Evolutionary conservation across 2,113 vertebrate genomes (phyloP).

Genomic region (Pedetes capensis): DNA sequence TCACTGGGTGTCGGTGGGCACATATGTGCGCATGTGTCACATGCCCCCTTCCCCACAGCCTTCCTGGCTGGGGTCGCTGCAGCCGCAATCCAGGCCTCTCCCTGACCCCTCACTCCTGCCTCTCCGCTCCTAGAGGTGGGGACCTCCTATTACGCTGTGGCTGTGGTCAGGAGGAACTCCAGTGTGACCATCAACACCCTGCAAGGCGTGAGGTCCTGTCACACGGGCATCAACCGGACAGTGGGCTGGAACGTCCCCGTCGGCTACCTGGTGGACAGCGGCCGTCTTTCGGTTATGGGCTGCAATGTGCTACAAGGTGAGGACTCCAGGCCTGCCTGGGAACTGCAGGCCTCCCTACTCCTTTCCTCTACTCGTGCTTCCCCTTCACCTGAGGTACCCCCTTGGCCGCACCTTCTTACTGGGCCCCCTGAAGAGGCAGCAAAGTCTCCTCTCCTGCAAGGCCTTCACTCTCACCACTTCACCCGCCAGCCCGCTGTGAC

Average conservation of each 20-base stretch:
- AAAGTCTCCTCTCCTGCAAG: too few species aligned
- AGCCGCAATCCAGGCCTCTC: not conserved
- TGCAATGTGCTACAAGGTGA: slow-evolving; percentile 89
- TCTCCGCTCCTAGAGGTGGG: slow-evolving; percentile 78
- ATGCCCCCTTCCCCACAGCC: not conserved
- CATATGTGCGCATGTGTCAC: too few species aligned
- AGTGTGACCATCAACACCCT: slow-evolving; percentile 88
- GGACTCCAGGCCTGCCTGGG: not conserved
- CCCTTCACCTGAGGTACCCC: not conserved
- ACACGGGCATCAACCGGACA: slow-evolving; percentile 92
- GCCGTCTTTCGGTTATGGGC: slow-evolving; percentile 90
- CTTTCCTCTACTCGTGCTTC: not conserved
- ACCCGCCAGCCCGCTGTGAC: not conserved
- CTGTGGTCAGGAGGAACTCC: slow-evolving; percentile 87
- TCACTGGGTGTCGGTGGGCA: too few species aligned
- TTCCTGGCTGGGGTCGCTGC: not conserved
- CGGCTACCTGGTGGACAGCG: slow-evolving; percentile 90
- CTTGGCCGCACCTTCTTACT: accelerated
- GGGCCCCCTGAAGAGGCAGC: not conserved
- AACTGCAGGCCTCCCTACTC: not conserved
- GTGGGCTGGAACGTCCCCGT: slow-evolving; percentile 94
- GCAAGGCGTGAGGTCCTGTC: slow-evolving; percentile 88
- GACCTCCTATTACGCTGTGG: slow-evolving; percentile 91
- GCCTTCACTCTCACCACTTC: not conserved
- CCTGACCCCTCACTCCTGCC: not conserved